Conservation (phyloP, 2,888 invertebrate species). For the Strigamia transsilvanica region DNA sequence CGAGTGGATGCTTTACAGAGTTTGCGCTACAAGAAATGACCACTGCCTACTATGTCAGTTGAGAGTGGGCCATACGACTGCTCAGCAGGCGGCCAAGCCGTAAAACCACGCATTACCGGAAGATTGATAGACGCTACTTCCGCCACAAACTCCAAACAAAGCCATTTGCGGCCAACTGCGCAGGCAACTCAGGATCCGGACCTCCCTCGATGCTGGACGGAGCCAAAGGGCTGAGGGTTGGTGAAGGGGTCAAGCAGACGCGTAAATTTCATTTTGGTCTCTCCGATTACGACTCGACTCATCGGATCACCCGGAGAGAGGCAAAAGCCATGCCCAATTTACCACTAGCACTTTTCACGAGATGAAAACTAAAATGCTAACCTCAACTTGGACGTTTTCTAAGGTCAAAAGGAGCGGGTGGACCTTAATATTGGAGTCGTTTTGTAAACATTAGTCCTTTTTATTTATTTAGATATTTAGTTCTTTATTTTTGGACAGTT, state of each 20-base stretch:
- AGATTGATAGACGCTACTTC: conserved; percentile 51
- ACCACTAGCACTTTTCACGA: not conserved
- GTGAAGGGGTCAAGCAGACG: conserved; percentile 1
- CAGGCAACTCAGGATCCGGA: conserved; percentile 26
- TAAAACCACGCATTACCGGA: conserved; percentile 49
- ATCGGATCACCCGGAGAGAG: conserved; percentile 30
- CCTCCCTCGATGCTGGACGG: conserved; percentile 1
- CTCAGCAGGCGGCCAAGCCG: conserved; percentile 46
- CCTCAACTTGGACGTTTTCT: not conserved
- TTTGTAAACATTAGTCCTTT: not conserved
- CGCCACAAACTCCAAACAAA: conserved; percentile 52
- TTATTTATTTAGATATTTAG: not conserved
- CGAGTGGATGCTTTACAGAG: conserved; percentile 6
- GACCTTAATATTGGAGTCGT: not conserved
- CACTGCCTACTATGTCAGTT: conserved; percentile 20
- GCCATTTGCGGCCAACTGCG: conserved; percentile 49
- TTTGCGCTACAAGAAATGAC: conserved; percentile 26
- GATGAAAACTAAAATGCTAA: conserved; percentile 15
- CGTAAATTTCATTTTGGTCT: conserved; percentile 20
- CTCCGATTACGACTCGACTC: conserved; percentile 20
- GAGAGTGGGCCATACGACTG: conserved; percentile 23
- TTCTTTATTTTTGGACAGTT: not conserved
- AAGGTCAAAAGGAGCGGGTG: not conserved
- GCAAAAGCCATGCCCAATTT: conserved; percentile 26
- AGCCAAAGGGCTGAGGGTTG: conserved; percentile 9